Evolutionary conservation across 2,797 vertebrate species (phyloP).

Genomic region (Hippopotamyrus pictus): DNA sequence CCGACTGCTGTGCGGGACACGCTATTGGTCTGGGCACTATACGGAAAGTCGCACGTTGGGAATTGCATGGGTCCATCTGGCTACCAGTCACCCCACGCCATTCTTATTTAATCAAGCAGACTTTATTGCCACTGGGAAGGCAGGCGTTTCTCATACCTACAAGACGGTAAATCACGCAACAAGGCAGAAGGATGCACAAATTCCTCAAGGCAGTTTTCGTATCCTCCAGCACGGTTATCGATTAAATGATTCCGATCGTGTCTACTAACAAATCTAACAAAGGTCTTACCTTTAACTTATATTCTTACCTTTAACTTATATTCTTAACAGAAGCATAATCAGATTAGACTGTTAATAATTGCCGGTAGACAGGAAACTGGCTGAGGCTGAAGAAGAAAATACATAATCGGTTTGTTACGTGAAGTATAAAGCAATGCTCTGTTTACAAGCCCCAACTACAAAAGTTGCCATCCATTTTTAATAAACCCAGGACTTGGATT

Average conservation of each 20-base stretch:
- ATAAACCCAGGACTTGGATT: conserved; percentile 42
- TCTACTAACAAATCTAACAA: background rate
- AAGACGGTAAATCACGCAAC: conserved; percentile 10
- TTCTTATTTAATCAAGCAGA: conserved; percentile 64
- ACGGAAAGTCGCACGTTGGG: conserved; percentile 23
- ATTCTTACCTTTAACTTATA: background rate
- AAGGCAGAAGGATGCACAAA: background rate
- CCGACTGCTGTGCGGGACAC: conserved; percentile 24
- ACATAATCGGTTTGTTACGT: conserved; percentile 16
- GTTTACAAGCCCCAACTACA: conserved; percentile 42
- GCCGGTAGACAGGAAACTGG: conserved; percentile 10
- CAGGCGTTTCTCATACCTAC: conserved; percentile 25
- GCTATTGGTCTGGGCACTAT: conserved; percentile 23
- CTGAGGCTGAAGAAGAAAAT: conserved; percentile 9
- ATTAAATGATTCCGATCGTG: background rate
- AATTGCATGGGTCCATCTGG: conserved; percentile 61
- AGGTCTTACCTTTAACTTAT: background rate
- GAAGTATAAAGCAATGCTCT: conserved; percentile 31
- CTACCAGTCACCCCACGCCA: conserved; percentile 37
- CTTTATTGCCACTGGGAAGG: conserved; percentile 53
- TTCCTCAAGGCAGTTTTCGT: background rate
- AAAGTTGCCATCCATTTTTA: conserved; percentile 55
- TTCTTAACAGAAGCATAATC: background rate
- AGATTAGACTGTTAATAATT: conserved; percentile 21
- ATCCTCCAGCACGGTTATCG: background rate